These are phyloP conservation scores for Acromyrmex heyeri DNA, from an alignment of 1,140 invertebrate genomes.

Conservation along the genomic window DNA sequence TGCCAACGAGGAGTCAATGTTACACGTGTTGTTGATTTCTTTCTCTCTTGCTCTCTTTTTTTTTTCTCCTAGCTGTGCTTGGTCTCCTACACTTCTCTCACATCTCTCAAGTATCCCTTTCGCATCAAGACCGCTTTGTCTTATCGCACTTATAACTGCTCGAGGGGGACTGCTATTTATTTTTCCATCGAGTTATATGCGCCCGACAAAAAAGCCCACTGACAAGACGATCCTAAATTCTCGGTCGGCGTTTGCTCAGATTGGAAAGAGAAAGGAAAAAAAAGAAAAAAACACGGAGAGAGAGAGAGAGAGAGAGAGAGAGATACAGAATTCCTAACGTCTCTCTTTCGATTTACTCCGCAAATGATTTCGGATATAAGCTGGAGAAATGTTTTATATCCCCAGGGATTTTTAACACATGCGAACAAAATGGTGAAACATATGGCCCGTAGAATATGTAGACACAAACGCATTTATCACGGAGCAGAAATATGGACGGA, in stretches of 20 bases:
- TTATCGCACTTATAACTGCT: conserved; percentile 51
- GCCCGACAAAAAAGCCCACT: conserved; percentile 28
- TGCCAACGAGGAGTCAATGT: neutral
- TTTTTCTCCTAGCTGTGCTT: neutral
- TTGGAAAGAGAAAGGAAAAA: conserved; percentile 10
- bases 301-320: conserved; percentile 29
- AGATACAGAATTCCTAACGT: conserved; percentile 40
- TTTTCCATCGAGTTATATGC: conserved; percentile 61
- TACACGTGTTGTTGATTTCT: conserved; percentile 46
- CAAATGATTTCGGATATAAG: conserved; percentile 3
- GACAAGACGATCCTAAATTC: conserved; percentile 38
- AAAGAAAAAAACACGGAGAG: neutral
- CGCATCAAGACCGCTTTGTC: conserved; percentile 48
- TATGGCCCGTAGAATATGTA: neutral
- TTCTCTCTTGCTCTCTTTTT: conserved; percentile 17
- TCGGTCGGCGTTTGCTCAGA: conserved; percentile 27
- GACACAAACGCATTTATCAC: conserved; percentile 9
- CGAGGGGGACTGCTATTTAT: conserved; percentile 65
- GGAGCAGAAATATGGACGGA: neutral
- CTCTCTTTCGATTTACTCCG: conserved; percentile 20
- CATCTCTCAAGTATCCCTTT: conserved; percentile 12
- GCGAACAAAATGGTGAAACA: conserved; percentile 3
- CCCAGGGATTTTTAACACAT: conserved; percentile 9
- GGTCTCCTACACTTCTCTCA: conserved; percentile 18
- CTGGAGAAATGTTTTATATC: conserved; percentile 18